A percentile compares a stretch with the other conserved stretches of the same genome.
Conservation (phyloP, 2,888 invertebrate species). For the Drosophila eohydei region DNA sequence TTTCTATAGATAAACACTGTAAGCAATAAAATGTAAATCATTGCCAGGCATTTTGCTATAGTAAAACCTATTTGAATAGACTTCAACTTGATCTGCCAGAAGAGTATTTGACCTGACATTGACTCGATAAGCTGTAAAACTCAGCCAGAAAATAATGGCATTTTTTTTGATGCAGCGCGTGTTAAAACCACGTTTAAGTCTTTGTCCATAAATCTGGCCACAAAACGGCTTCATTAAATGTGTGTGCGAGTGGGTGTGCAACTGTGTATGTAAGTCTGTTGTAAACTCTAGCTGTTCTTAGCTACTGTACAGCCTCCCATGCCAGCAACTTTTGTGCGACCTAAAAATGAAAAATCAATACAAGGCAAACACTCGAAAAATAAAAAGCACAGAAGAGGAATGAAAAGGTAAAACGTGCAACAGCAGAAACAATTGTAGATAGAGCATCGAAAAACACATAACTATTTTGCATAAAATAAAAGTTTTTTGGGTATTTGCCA, state of each 20-base stretch:
- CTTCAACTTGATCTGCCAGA: not conserved
- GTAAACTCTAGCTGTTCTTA: slow-evolving; percentile 40
- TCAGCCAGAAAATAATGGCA: not conserved
- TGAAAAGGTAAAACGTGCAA: slow-evolving; percentile 53
- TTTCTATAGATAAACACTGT: not conserved
- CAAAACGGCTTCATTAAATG: slow-evolving; percentile 62
- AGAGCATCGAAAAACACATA: slow-evolving; percentile 61
- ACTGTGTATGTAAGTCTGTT: slow-evolving; percentile 10
- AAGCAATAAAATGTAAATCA: not conserved
- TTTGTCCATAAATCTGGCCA: slow-evolving; percentile 54
- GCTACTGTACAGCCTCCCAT: slow-evolving; percentile 27
- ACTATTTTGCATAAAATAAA: slow-evolving; percentile 79
- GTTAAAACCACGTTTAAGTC: slow-evolving; percentile 34
- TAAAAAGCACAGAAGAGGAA: not conserved
- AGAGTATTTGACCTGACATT: slow-evolving; percentile 1
- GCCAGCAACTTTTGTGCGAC: slow-evolving; percentile 38
- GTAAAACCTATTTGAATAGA: not conserved
- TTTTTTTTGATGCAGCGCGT: slow-evolving; percentile 12
- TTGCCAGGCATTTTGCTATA: not conserved
- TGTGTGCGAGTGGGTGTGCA: slow-evolving; percentile 12
- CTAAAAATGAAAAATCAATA: slow-evolving; percentile 76
- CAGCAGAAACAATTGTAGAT: slow-evolving; percentile 43
- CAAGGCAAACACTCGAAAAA: slow-evolving; percentile 29
- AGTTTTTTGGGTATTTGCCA: slow-evolving; percentile 49
- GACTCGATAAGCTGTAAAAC: slow-evolving; percentile 7